Evolutionary conservation across 2,797 vertebrate species (phyloP).

Genomic region (Limosa lapponica): DNA sequence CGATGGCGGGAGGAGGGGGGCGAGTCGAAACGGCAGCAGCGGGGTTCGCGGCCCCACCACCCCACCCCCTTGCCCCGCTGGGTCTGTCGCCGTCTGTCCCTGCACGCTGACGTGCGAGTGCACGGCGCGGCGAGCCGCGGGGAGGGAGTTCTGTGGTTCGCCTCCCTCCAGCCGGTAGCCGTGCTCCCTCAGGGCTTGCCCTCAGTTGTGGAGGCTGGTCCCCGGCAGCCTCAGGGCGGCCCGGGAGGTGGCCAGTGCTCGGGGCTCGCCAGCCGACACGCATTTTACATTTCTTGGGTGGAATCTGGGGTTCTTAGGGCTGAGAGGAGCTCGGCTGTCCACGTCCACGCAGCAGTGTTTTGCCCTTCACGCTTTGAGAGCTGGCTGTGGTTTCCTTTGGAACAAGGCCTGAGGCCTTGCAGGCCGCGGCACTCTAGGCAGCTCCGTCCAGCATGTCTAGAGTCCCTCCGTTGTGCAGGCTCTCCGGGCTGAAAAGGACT

Average conservation of each 20-base stretch:
- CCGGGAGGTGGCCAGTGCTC: no score
- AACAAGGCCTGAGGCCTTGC: background rate
- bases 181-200: background rate
- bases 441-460: fast-evolving
- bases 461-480: fast-evolving
- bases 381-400: background rate
- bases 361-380: background rate
- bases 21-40: fast-evolving
- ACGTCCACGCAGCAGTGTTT: fast-evolving
- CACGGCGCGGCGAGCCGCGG: fast-evolving
- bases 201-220: background rate
- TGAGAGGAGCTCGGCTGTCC: fast-evolving
- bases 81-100: fast-evolving
- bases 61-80: fast-evolving
- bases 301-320: no score
- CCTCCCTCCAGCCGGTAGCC: no score
- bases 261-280: fast-evolving
- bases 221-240: fast-evolving
- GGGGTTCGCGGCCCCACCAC: no score
- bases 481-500: background rate
- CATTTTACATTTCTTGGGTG: fast-evolving
- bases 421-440: fast-evolving
- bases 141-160: fast-evolving
- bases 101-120: fast-evolving
- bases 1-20: fast-evolving